These are phyloP conservation scores for Scalopus aquaticus DNA, from an alignment of 2,113 vertebrate species.

Conservation along the genomic window DNA sequence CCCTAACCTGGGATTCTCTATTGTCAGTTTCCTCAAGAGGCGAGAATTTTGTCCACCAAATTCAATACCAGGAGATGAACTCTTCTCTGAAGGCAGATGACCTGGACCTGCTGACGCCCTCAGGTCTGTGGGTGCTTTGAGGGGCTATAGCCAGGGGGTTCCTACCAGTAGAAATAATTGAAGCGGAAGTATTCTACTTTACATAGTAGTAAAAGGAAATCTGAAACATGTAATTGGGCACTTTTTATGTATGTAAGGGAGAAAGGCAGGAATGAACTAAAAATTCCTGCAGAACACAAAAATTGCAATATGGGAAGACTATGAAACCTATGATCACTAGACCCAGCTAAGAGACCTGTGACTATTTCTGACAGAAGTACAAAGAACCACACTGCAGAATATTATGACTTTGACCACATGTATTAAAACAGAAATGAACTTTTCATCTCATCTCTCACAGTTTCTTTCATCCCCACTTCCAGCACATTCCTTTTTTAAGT, in stretches of 20 bases:
- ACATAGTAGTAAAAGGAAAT: not conserved
- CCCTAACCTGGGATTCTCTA: not conserved
- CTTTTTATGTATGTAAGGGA: not conserved
- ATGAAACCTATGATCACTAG: not conserved
- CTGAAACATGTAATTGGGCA: not conserved
- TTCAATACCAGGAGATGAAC: slow-evolving; percentile 76
- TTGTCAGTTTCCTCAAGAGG: slow-evolving; percentile 67
- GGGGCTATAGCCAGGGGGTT: not conserved
- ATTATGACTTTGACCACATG: not conserved
- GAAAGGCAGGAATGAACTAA: not conserved
- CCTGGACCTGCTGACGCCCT: slow-evolving; percentile 29
- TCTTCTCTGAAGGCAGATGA: slow-evolving; percentile 55
- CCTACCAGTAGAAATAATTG: not conserved
- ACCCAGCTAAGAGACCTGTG: too few species aligned
- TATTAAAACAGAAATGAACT: not conserved
- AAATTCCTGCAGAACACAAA: not conserved
- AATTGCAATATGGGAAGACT: not conserved
- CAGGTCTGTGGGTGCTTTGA: slow-evolving; percentile 62
- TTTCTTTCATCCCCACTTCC: not conserved
- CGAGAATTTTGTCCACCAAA: slow-evolving; percentile 39
- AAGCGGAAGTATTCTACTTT: not conserved
- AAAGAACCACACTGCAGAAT: not conserved
- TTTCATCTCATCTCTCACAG: not conserved
- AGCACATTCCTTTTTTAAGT: not conserved
- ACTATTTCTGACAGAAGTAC: not conserved